Base-by-base conservation (phyloP, 2,113 vertebrate genomes). In the Danionella cerebrum region DNA sequence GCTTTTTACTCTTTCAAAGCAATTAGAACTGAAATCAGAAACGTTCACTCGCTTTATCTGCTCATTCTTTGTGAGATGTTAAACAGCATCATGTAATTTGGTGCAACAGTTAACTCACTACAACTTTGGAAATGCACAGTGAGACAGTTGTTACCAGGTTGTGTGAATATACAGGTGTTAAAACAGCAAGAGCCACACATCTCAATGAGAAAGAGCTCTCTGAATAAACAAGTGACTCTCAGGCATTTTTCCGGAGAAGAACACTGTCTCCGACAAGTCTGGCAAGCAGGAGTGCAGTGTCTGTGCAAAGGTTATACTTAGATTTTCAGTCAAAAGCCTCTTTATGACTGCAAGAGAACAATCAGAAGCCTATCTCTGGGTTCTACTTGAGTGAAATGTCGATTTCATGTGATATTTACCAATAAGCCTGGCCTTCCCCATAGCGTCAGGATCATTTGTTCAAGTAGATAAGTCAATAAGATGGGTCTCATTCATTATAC, bases 351-450 rank as follows among this genome's bases (percentile, higher is more conserved):
- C 14, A 54, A 51, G 2, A 9, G 9, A 27, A 66, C 54, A 71
- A 24, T 13, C 16, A 2, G 21, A 38, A 39, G 51, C 73, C 55
- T 45, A 65, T 74, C 51, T 38, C n/a, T 42, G 69, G 8, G 22
- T 54, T 31, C 48, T 10, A 65, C 60, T 48, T 44, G 73, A 80
- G 69, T 67, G 69, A 72, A 62, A 78, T 58, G 55, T 71, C 65
- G 65, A 47, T 75, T 63, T 72, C 57, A 35, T 64, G 57, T 71
- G 76, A 78, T 80, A 80, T 78, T 79, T 68, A 74, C 76, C 41
- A 35, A 63, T 76, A 69, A n/a, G 25, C 58, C 57, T 54, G 79
- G 48, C 67, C 77, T 75, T 79, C 82, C n/a, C n/a, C 78, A 11
- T 10, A 58, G 21, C 9, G 12, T 18, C 27, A 14, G 58, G 22